Percentiles rank a stretch among this genome's conserved stretches.
Evolutionary conservation across 2,888 invertebrate species (phyloP).

Genomic region (Hemistola chrysoprasaria): DNA sequence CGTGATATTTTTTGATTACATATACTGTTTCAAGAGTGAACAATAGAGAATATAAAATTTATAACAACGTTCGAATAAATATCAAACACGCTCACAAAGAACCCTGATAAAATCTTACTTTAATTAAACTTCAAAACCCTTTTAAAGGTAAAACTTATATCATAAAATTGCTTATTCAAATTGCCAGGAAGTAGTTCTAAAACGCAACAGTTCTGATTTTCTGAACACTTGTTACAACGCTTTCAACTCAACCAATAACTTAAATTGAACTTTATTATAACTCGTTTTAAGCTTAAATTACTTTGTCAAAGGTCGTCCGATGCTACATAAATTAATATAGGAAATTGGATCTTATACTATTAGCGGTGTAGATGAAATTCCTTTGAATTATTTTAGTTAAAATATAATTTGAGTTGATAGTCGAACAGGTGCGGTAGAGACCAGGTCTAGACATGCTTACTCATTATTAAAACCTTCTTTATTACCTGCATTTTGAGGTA

Average conservation of each 20-base stretch:
- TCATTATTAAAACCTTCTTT: constrained; percentile 67
- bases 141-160: constrained; percentile 8
- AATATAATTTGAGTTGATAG: constrained; percentile 25
- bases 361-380: neutral
- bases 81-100: too few relatives aligned
- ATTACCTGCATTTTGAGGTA: constrained; percentile 41
- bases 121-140: neutral
- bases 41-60: too few relatives aligned
- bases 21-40: too few relatives aligned
- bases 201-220: constrained; percentile 5
- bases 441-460: constrained; percentile 67
- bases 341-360: constrained; percentile 1
- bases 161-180: constrained; percentile 20
- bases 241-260: too few relatives aligned
- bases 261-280: too few relatives aligned
- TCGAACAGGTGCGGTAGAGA: constrained; percentile 27
- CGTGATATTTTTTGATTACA: too few relatives aligned
- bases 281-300: too few relatives aligned
- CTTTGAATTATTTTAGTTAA: constrained; percentile 7
- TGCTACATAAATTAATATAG: neutral
- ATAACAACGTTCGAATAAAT: too few relatives aligned
- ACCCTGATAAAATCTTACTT: too few relatives aligned
- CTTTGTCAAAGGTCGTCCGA: too few relatives aligned
- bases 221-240: too few relatives aligned
- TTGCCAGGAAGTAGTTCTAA: constrained; percentile 6